Evolutionary conservation across 2,888 invertebrate species (phyloP), one percentile per base, ranked within the genome.

Genomic region (Hypolimnas misippus): DNA sequence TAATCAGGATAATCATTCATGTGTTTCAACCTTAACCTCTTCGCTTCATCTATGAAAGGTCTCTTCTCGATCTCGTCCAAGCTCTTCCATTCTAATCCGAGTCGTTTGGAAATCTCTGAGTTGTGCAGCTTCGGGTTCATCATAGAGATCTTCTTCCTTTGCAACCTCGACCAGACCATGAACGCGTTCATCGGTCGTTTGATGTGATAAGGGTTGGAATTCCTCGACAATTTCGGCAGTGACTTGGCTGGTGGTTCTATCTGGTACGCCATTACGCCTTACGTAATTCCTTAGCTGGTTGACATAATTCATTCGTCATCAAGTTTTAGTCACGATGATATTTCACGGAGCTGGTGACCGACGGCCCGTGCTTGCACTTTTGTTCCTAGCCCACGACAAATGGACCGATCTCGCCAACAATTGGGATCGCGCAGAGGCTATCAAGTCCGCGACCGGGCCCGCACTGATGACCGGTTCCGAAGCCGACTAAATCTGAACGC

Each of bases 151-250:
- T 96, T 96, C 77, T 96, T 94, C 50, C 97, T 86, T 77, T 98
- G 98, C 46, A 97, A 91, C 60, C 98, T 91, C 8, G 98, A 98
- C 98, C 98, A 98, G 12, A 98, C 98, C 98, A 99, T 98, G 90
- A 98, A 98, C 0, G 98, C 98, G 87, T 99, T 99, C 98, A 99
- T 99, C 12, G 98, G 98, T 71, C 98, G 93, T 83, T 98, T 99
- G 75, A 98, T 98, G 84, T 98, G 97, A 62, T 87, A 91, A 0
- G 90, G 89, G 52, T 89, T 90, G 0, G 86, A 75, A 14, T 96
- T 95, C 68, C 96, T 95, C 44, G 89, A 75, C 51, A 86, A 59
- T 68, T 89, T 89, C 19, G 79, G 76, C 16, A 75, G 69, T 29
- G 80, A 77, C 70, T 87, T 86, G n/a, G 76, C 57, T 16, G 75